phyloP scores from a whole-genome alignment of 2,797 vertebrate genomes.

The Thunnus albacares region DNA sequence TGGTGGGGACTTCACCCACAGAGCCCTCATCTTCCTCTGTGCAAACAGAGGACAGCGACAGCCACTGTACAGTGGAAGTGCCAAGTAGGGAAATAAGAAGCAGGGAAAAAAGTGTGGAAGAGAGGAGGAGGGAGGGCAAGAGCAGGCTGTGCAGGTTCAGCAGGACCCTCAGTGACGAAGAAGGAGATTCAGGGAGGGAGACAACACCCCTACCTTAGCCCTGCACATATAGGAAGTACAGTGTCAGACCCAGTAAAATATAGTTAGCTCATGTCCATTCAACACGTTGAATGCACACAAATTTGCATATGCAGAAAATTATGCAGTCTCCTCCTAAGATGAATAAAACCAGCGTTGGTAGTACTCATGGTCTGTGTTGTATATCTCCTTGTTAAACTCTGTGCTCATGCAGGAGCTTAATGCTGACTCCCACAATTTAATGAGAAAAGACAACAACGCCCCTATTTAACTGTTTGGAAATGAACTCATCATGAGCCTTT shows the following conservation, averaged over 20 bases:
- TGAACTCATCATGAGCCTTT: neutral
- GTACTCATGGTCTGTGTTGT: conserved; percentile 7
- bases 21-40: conserved; percentile 65
- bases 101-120: conserved; percentile 21
- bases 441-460: neutral
- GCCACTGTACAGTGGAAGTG: conserved; percentile 78
- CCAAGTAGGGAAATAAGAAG: conserved; percentile 71
- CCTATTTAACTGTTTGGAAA: neutral
- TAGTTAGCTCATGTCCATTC: conserved; percentile 1
- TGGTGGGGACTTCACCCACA: conserved; percentile 64
- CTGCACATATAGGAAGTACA: conserved; percentile 1
- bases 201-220: conserved; percentile 2
- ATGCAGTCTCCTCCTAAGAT: conserved; percentile 30
- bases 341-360: conserved; percentile 55
- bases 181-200: conserved; percentile 63
- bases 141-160: conserved; percentile 65
- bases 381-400: neutral
- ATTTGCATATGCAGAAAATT: conserved; percentile 19
- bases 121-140: conserved; percentile 66
- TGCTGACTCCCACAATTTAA: neutral
- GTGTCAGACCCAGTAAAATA: neutral
- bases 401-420: neutral
- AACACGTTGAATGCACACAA: conserved; percentile 24
- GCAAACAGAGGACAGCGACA: conserved; percentile 71
- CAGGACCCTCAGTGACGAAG: conserved; percentile 56